Evolutionary conservation across 1,140 invertebrate genomes (phyloP), one percentile per base, ranked within the genome.

Genomic region (Ptiloglossa arizonensis): DNA sequence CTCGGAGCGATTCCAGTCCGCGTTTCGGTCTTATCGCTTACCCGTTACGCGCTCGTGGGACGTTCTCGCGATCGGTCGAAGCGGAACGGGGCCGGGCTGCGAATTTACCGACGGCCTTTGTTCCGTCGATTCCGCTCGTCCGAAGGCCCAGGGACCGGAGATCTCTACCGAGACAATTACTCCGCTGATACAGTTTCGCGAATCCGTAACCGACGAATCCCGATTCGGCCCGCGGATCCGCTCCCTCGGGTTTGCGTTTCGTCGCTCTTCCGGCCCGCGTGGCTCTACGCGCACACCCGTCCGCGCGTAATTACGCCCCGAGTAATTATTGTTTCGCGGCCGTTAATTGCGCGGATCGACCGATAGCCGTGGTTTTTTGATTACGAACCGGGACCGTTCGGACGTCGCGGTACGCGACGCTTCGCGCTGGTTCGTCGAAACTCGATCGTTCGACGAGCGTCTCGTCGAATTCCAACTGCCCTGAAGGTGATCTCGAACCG

Each of bases 121-220:
- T 84, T 83, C 70, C 27, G 32, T 41, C 35, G 77, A 38, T 24
- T 52, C 13, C 22, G 24, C 56, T 13, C 32, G 46, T 24, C 27
- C 50, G 50, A 48, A 66, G 35, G 50, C 76, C 77, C 32, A 50
- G 62, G 35, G 74, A 80, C 71, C 81, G 82, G 77, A 85, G 82
- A 85, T 85, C 80, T 84, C 82, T 85, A 72, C 82, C 81, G 80
- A 84, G 82, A 85, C 82, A 85, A 85, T 85, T 84, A 85, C 70
- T 70, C 71, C 48, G 72, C 44, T 85, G 84, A 85, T 85, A 82
- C 78, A 73, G 57, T 84, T 81, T 81, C 64, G 75, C 83, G 73
- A 69, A 85, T 85, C 83, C 78, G 54, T 84, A 68, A 81, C 82
- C 84, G 81, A 85, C 82, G 79, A 85, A 79, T 69, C 75, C 59